Evolutionary conservation across 2,888 invertebrate species (phyloP).

Genomic region (Pollenia labialis): DNA sequence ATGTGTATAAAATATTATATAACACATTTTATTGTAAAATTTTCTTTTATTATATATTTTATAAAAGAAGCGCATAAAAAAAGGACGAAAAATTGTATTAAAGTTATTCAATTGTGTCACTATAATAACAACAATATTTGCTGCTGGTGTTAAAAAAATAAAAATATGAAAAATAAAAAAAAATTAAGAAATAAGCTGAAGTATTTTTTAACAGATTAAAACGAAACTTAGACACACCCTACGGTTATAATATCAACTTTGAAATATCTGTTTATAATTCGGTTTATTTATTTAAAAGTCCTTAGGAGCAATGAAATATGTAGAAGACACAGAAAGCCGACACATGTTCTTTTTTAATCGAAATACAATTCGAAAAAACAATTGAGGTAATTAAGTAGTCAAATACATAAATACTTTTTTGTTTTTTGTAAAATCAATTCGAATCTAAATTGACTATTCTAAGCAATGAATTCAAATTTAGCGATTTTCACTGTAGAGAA

Average conservation of each 20-base stretch:
- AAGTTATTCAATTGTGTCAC: slow-evolving; percentile 73
- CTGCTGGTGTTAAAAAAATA: slow-evolving; percentile 59
- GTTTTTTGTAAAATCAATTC: neutral
- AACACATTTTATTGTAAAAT: slow-evolving; percentile 56
- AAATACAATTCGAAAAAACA: no score
- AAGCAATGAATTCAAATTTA: neutral
- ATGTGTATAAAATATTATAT: slow-evolving; percentile 18
- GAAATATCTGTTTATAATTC: no score
- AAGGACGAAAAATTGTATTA: slow-evolving; percentile 65
- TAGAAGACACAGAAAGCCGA: no score
- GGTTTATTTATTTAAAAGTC: no score
- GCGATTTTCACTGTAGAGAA: neutral
- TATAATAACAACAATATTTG: slow-evolving; percentile 72
- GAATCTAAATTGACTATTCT: neutral
- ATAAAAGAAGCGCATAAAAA: slow-evolving; percentile 29
- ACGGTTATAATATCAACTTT: neutral
- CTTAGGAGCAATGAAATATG: no score
- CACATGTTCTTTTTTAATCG: no score
- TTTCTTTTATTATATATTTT: slow-evolving; percentile 50
- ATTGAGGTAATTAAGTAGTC: no score
- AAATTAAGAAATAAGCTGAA: neutral
- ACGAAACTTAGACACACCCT: neutral
- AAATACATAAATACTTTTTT: no score
- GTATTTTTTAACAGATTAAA: neutral
- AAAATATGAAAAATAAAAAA: slow-evolving; percentile 14